These are phyloP conservation scores for Drosophila pseudoobscura DNA, from an alignment of 1,140 invertebrate genomes.

Conservation along the genomic window DNA sequence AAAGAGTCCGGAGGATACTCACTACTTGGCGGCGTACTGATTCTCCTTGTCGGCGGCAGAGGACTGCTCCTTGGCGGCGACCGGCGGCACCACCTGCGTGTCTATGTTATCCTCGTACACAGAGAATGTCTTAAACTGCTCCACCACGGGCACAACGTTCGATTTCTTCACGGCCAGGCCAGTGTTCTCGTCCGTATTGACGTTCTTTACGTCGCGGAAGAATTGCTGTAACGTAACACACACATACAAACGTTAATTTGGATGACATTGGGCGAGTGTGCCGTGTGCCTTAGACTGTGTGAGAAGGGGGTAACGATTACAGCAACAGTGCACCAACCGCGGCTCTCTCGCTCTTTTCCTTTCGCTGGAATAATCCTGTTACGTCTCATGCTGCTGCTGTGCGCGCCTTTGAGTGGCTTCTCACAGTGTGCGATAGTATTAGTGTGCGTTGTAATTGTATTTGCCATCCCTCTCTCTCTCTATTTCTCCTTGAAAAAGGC, in stretches of 20 bases:
- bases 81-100: slow-evolving; percentile 46
- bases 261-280: slow-evolving; percentile 15
- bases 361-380: slow-evolving; percentile 63
- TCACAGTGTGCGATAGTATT: slow-evolving; percentile 11
- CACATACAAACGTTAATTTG: slow-evolving; percentile 4
- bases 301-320: slow-evolving; percentile 12
- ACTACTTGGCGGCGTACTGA: slow-evolving; percentile 37
- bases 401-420: slow-evolving; percentile 70
- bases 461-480: slow-evolving; percentile 8
- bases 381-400: slow-evolving; percentile 40
- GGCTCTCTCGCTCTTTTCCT: slow-evolving; percentile 10
- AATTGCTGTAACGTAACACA: slow-evolving; percentile 42
- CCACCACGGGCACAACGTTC: slow-evolving; percentile 84
- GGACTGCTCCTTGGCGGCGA: slow-evolving; percentile 7
- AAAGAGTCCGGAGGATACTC: slow-evolving; percentile 6
- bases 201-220: slow-evolving; percentile 57
- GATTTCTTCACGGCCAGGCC: slow-evolving; percentile 60
- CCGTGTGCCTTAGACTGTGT: slow-evolving; percentile 8
- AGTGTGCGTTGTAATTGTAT: slow-evolving; percentile 47
- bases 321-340: slow-evolving; percentile 22
- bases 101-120: slow-evolving; percentile 88
- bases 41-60: slow-evolving; percentile 65
- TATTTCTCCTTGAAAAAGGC: slow-evolving; percentile 47
- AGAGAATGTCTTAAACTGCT: slow-evolving; percentile 88
- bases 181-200: slow-evolving; percentile 48